These are phyloP conservation scores for Notamacropus eugenii DNA, from an alignment of 2,797 vertebrate genomes.

Conservation along the genomic window DNA sequence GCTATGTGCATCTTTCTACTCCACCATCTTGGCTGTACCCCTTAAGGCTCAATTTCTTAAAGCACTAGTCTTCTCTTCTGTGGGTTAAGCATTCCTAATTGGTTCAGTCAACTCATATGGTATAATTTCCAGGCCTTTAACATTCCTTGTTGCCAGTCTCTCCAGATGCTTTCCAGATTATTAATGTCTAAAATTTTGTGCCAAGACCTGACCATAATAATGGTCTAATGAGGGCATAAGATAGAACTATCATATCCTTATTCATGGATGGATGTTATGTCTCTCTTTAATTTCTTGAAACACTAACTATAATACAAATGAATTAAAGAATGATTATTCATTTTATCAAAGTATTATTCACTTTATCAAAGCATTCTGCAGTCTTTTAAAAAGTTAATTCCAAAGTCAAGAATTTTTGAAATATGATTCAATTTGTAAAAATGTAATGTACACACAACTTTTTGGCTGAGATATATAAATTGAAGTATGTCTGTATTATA, in stretches of 20 bases:
- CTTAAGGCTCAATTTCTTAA: neutral
- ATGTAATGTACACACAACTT: fast-evolving
- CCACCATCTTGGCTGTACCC: too few relatives aligned
- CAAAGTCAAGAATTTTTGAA: neutral
- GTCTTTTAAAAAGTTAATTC: neutral
- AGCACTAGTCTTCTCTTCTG: neutral
- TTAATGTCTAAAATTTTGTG: neutral
- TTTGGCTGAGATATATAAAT: fast-evolving
- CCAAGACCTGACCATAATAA: neutral
- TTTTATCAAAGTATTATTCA: slow-evolving; percentile 36
- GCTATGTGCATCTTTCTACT: too few relatives aligned
- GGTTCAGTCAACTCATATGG: neutral
- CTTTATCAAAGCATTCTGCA: neutral
- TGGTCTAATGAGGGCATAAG: neutral
- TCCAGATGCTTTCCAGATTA: neutral
- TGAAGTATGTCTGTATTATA: neutral
- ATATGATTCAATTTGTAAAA: neutral
- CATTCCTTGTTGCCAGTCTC: neutral
- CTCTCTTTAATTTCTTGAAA: neutral
- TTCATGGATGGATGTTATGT: neutral
- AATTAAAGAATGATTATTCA: slow-evolving; percentile 25
- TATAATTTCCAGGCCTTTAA: neutral
- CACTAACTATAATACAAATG: neutral
- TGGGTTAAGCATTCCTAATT: neutral
- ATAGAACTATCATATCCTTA: neutral